Evolutionary conservation across 2,113 vertebrate species (phyloP), one percentile per base, ranked within the genome.

Genomic region (Pelvicachromis taeniatus): DNA sequence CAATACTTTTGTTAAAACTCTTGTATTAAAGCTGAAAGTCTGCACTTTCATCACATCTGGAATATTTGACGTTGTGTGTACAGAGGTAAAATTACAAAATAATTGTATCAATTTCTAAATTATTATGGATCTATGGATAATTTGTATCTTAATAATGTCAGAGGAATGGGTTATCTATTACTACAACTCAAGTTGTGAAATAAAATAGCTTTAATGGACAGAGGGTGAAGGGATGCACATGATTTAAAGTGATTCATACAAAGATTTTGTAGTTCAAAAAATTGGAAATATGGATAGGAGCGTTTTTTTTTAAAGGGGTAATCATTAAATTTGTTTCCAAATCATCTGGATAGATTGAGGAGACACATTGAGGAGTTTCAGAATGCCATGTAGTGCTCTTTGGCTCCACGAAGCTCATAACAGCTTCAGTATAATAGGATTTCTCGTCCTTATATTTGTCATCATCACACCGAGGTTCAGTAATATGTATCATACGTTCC

Each of bases 371-470:
- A 29, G 21, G 9, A 29, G 40, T 70, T 70, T 48, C 65, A 29
- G 65, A 26, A 70, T 26, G 65, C 63, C 1, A 0, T 11, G 40
- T 29, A 29, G 40, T 70, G 21, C 40, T 0, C 21, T 26, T 17
- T 17, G 0, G 0, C 42, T 48, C 68, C 19, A 0, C 14, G 0
- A 23, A 11, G 4, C 42, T 42, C 1, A 19, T 19, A 8, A 50
- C 17, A 14, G 26, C 35, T 55, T 17, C 33, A 21, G 9, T 3
- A 13, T 50, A 9, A 29, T 0, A 52, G 14, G 11, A 29, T 63
- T 29, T 53, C 38, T 38, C 31, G 33, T 50, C 9, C 23, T 65
- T 56, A 29, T 56, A 10, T 70, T 35, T 59, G 12, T 35, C 48
- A 35, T 77, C 58, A 48, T 16, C 9, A 11, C 77, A 14, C 2